A percentile compares a stretch with the other conserved stretches of the same genome.
Evolutionary conservation across 2,797 vertebrate genomes (phyloP).

Genomic region (Anguilla marmorata): DNA sequence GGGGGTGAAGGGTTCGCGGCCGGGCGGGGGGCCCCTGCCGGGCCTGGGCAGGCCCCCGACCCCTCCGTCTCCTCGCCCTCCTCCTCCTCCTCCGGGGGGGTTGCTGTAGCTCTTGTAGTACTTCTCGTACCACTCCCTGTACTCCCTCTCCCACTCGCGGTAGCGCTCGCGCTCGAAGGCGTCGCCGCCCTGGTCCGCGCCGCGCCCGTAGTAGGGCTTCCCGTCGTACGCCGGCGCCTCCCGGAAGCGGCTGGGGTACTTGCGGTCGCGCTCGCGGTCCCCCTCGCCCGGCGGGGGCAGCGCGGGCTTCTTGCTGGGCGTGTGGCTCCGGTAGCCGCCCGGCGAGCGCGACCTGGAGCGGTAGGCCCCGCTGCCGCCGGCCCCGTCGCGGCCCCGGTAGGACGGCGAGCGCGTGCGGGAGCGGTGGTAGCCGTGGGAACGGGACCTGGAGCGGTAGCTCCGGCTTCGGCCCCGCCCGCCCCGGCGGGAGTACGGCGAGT

Average conservation of each 20-base stretch:
- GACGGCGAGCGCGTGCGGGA: slow-evolving; percentile 85
- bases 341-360: slow-evolving; percentile 85
- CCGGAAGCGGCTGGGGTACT: slow-evolving; percentile 72
- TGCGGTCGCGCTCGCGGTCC: slow-evolving; percentile 65
- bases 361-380: slow-evolving; percentile 39
- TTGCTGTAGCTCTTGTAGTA: slow-evolving; percentile 83
- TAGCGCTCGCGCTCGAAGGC: slow-evolving; percentile 80
- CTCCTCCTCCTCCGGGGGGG: slow-evolving; percentile 43
- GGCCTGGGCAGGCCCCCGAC: slow-evolving; percentile 70
- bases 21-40: slow-evolving; percentile 67
- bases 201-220: slow-evolving; percentile 77
- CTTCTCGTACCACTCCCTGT: slow-evolving; percentile 93
- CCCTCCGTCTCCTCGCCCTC: not conserved
- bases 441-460: slow-evolving; percentile 80
- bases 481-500: slow-evolving; percentile 77
- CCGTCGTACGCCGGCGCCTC: slow-evolving; percentile 79
- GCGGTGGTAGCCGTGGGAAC: slow-evolving; percentile 85
- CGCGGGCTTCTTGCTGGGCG: slow-evolving; percentile 73
- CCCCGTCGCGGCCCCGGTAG: slow-evolving; percentile 50
- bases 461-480: slow-evolving; percentile 76
- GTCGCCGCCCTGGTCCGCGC: slow-evolving; percentile 81
- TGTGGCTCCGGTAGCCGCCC: slow-evolving; percentile 66
- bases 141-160: slow-evolving; percentile 88
- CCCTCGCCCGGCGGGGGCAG: slow-evolving; percentile 69
- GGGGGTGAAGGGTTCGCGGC: slow-evolving; percentile 74